phyloP scores from a whole-genome alignment of 2,888 invertebrate genomes.

The Zaprionus lineosus region DNA sequence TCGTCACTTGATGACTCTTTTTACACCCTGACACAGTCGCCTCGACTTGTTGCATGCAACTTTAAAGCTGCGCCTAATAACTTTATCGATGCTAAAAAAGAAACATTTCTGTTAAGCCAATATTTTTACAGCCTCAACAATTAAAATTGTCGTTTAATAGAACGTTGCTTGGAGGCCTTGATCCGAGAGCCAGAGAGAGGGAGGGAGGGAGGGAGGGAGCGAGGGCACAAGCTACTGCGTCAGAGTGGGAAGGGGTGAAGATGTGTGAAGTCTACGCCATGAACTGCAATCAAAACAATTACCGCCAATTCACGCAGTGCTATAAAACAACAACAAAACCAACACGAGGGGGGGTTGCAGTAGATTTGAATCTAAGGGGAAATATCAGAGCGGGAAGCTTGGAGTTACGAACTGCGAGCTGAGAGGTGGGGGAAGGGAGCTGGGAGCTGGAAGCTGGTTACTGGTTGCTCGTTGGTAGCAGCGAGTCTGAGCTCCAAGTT shows the following conservation, averaged over 20 bases:
- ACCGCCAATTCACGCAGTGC: conserved; percentile 69
- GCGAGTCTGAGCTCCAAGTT: not conserved
- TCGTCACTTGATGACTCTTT: no score
- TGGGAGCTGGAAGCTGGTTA: no score
- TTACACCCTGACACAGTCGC: no score
- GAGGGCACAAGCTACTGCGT: not conserved
- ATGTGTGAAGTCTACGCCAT: conserved; percentile 55
- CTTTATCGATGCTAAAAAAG: conserved; percentile 21
- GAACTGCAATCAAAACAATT: conserved; percentile 79
- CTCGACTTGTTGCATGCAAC: no score
- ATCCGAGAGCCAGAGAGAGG: not conserved
- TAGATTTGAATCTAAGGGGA: not conserved
- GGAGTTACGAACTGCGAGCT: not conserved
- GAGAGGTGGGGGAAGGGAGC: no score
- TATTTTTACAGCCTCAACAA: conserved; percentile 40
- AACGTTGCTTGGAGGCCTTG: conserved; percentile 13
- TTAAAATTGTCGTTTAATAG: conserved; percentile 58
- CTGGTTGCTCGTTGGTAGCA: no score
- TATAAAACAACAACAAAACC: conserved; percentile 49
- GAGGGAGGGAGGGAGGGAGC: not conserved
- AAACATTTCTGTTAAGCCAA: no score
- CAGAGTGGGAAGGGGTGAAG: no score
- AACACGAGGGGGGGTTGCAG: conserved; percentile 4
- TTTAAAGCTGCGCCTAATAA: no score
- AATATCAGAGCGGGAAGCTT: conserved; percentile 11